A percentile compares a stretch with the other conserved stretches of the same genome.
These are phyloP conservation scores for Halcyon badia DNA, from an alignment of 2,797 vertebrate genomes.

Conservation along the genomic window DNA sequence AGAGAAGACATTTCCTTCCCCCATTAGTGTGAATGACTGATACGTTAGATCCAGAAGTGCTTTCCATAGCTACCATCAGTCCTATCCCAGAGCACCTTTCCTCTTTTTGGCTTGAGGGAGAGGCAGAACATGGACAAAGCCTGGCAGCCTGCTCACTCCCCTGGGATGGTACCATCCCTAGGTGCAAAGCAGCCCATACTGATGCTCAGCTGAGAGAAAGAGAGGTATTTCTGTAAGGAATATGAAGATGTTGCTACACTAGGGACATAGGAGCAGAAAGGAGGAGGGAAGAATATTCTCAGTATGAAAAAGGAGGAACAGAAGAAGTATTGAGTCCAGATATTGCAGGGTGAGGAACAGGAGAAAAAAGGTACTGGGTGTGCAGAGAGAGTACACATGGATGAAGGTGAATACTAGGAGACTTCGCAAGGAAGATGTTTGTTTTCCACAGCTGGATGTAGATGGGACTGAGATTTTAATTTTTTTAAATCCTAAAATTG, in stretches of 20 bases:
- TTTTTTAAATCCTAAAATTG: neutral
- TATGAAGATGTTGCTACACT: neutral
- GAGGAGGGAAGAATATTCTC: neutral
- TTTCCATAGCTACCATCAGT: neutral
- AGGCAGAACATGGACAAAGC: neutral
- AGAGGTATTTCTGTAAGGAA: neutral
- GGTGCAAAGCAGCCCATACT: neutral
- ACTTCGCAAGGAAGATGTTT: neutral
- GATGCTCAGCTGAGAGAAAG: neutral
- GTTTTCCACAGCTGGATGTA: neutral
- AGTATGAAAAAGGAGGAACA: neutral
- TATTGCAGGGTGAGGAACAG: neutral
- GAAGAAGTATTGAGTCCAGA: neutral
- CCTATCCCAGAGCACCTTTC: neutral
- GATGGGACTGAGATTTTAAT: neutral
- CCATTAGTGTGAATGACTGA: neutral
- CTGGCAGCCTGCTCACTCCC: neutral
- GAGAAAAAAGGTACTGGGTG: neutral
- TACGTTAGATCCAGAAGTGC: neutral
- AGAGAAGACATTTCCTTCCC: neutral
- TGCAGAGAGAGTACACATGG: neutral
- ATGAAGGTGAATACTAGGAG: neutral
- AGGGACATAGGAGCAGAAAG: neutral
- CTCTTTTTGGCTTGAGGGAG: neutral
- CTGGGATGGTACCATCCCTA: neutral